phyloP scores from a whole-genome alignment of 2,888 invertebrate species.

The Dyspetes luteomarginatus region DNA sequence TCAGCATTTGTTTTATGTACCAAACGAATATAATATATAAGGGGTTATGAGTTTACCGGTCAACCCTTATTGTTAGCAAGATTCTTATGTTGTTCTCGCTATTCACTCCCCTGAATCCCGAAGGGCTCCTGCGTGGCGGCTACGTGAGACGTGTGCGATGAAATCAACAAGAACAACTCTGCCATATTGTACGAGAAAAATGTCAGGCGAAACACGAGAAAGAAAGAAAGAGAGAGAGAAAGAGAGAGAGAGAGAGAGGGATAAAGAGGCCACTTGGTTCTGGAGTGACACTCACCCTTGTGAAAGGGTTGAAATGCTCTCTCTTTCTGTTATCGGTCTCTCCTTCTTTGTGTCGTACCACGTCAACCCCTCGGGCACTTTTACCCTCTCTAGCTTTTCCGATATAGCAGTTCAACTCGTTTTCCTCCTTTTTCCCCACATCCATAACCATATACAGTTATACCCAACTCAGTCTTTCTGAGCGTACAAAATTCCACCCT shows the following conservation, averaged over 20 bases:
- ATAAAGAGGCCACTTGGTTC: slow-evolving; percentile 74
- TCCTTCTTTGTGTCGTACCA: slow-evolving; percentile 55
- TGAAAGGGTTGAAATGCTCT: slow-evolving; percentile 79
- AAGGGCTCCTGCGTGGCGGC: slow-evolving; percentile 67
- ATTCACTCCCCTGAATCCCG: slow-evolving; percentile 73
- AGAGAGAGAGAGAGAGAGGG: slow-evolving; percentile 34
- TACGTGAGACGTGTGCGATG: slow-evolving; percentile 78
- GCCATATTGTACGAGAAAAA: slow-evolving; percentile 73
- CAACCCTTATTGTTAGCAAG: slow-evolving; percentile 71
- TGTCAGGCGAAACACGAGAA: neutral
- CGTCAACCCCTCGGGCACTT: slow-evolving; percentile 44
- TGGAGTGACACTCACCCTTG: slow-evolving; percentile 79
- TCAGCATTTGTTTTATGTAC: no score
- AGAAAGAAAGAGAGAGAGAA: neutral
- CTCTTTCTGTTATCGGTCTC: slow-evolving; percentile 65
- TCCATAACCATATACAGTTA: neutral
- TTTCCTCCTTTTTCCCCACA: neutral
- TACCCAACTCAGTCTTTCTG: neutral
- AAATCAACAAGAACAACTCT: slow-evolving; percentile 83
- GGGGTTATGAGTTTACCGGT: slow-evolving; percentile 12
- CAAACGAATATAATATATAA: slow-evolving; percentile 45
- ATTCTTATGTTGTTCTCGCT: slow-evolving; percentile 77
- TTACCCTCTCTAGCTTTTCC: slow-evolving; percentile 44
- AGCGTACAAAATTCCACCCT: slow-evolving; percentile 37
- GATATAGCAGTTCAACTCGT: slow-evolving; percentile 33